phyloP scores from a whole-genome alignment of 35 echinoderm and acorn worm species.

The Apostichopus californicus region DNA sequence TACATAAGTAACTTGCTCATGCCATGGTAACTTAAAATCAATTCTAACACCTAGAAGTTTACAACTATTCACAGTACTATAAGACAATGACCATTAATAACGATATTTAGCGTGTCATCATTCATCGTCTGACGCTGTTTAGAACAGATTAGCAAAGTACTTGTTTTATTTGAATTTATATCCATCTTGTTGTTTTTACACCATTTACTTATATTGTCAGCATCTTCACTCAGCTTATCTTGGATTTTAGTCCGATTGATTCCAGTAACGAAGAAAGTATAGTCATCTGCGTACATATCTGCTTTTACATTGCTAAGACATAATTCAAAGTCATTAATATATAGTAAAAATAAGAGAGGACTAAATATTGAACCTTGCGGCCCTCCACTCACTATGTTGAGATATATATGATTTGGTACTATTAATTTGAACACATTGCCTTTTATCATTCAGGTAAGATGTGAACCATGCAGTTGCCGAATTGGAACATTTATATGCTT shows the following conservation, averaged over 20 bases:
- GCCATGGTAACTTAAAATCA: neutral
- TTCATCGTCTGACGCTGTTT: neutral
- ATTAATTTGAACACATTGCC: neutral
- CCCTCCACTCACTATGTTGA: neutral
- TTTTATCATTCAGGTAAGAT: too few species aligned
- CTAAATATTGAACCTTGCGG: neutral
- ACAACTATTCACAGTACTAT: neutral
- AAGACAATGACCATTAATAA: neutral
- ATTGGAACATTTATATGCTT: too few species aligned
- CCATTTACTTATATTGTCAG: too few species aligned
- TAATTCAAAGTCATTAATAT: neutral
- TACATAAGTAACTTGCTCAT: too few species aligned
- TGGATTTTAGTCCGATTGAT: neutral
- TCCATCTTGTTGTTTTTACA: neutral
- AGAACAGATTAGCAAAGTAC: neutral
- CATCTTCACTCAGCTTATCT: neutral
- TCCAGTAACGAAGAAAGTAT: too few species aligned
- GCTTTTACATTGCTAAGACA: neutral
- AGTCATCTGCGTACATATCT: neutral
- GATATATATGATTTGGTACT: neutral
- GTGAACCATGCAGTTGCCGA: too few species aligned
- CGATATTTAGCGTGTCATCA: neutral
- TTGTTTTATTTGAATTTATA: neutral
- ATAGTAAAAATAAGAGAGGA: neutral
- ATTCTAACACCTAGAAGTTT: neutral